Percentiles rank a stretch among this genome's conserved stretches.
phyloP scores from a whole-genome alignment of 2,113 vertebrate species.

The Colius striatus region DNA sequence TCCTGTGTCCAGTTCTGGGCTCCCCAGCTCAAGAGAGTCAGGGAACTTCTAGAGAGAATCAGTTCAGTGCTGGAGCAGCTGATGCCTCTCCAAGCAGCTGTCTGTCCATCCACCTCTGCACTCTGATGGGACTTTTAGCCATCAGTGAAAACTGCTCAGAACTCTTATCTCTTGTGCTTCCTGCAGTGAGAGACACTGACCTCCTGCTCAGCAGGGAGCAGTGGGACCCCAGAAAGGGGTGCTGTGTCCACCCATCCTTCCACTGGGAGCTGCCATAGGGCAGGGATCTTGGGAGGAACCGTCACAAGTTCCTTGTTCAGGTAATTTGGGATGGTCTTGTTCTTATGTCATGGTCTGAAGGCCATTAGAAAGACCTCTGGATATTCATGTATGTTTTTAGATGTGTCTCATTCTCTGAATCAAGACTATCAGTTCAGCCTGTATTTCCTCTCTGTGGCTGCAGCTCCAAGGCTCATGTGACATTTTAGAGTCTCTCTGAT shows the following conservation, averaged over 20 bases:
- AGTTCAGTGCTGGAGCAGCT: neutral
- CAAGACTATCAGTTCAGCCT: neutral
- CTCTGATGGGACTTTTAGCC: neutral
- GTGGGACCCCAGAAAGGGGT: neutral
- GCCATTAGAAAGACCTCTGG: neutral
- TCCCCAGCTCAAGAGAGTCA: too few species aligned
- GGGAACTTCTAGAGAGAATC: too few species aligned
- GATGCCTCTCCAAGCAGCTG: neutral
- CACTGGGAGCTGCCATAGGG: neutral
- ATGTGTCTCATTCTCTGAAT: neutral
- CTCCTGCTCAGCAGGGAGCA: neutral
- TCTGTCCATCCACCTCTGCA: neutral
- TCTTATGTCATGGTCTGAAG: rapidly evolving
- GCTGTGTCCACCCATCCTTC: neutral
- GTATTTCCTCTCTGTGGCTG: neutral
- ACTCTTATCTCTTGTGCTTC: neutral
- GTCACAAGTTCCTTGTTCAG: neutral
- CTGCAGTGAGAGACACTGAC: neutral
- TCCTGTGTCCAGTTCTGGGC: too few species aligned
- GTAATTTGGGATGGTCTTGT: neutral
- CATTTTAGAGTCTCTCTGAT: neutral
- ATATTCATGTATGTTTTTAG: neutral
- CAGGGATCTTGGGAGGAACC: neutral
- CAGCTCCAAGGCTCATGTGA: neutral
- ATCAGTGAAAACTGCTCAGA: neutral